A percentile compares a stretch with the other conserved stretches of the same genome.
Conservation (phyloP, 2,888 invertebrate species). For the Acleris sparsana region DNA sequence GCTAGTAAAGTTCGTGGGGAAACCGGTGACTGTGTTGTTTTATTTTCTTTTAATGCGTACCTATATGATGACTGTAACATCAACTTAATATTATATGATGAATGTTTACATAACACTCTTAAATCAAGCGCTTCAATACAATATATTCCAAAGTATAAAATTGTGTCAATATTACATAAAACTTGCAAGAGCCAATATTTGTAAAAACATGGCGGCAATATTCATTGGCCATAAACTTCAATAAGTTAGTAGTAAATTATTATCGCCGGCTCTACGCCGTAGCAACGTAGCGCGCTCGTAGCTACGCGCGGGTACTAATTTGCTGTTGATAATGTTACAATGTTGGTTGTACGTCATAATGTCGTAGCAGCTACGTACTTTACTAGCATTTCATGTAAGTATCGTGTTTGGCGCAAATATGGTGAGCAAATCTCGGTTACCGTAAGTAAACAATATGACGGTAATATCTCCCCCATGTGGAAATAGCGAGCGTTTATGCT, state of each 20-base stretch:
- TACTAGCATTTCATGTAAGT: neutral
- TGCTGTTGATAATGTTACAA: conserved; percentile 32
- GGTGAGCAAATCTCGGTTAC: conserved; percentile 1
- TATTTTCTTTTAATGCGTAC: no score
- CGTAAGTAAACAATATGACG: no score
- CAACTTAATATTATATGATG: no score
- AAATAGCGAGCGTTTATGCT: no score
- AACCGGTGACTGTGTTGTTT: no score
- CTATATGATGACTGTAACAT: no score
- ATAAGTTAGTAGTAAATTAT: conserved; percentile 26
- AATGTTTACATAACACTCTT: no score
- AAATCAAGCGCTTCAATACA: no score
- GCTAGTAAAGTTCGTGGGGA: no score
- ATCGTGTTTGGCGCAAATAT: conserved; percentile 1
- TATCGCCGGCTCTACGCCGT: conserved; percentile 27
- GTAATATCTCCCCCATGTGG: no score
- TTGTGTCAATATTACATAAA: neutral
- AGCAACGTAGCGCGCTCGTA: conserved; percentile 28
- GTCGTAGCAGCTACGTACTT: neutral
- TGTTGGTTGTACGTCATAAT: conserved; percentile 26
- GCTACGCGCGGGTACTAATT: conserved; percentile 29
- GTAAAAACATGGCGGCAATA: conserved; percentile 11
- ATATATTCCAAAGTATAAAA: no score
- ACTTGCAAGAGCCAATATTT: conserved; percentile 11
- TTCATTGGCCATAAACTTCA: conserved; percentile 27